These are phyloP conservation scores for Procambarus clarkii DNA, from an alignment of 1,140 invertebrate genomes.

Conservation along the genomic window DNA sequence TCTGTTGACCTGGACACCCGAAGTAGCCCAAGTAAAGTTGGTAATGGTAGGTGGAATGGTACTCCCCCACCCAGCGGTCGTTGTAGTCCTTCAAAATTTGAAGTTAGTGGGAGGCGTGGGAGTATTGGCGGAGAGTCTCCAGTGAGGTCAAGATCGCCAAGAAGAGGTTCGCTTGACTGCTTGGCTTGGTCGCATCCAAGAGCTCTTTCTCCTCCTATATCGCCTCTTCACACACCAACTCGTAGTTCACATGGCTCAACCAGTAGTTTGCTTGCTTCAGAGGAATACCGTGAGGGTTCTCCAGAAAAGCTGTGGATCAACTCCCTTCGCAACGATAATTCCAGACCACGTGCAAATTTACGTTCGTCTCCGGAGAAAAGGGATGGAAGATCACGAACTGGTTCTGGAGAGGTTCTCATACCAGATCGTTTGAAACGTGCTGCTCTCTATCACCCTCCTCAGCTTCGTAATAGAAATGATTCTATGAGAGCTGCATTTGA, in stretches of 20 bases:
- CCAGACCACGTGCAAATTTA: not conserved
- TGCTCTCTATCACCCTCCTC: slow-evolving; percentile 79
- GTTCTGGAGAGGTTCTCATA: slow-evolving; percentile 31
- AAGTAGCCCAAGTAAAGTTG: slow-evolving; percentile 40
- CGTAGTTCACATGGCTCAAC: slow-evolving; percentile 65
- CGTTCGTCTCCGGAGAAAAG: slow-evolving; percentile 45
- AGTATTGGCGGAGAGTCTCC: slow-evolving; percentile 59
- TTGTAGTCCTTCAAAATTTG: slow-evolving; percentile 55
- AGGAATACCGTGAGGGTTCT: slow-evolving; percentile 71
- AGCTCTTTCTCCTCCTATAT: slow-evolving; percentile 58
- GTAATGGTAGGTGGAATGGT: slow-evolving; percentile 40
- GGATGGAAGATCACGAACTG: slow-evolving; percentile 30
- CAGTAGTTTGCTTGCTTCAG: slow-evolving; percentile 59
- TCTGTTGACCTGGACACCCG: slow-evolving; percentile 54
- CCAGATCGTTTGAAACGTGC: slow-evolving; percentile 78
- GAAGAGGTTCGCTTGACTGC: slow-evolving; percentile 68
- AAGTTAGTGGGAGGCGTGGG: slow-evolving; percentile 33
- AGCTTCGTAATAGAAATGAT: slow-evolving; percentile 75
- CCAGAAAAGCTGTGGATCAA: slow-evolving; percentile 77
- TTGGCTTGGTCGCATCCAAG: slow-evolving; percentile 51
- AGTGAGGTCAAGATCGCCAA: slow-evolving; percentile 45
- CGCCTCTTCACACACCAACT: slow-evolving; percentile 51
- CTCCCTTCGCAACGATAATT: slow-evolving; percentile 76
- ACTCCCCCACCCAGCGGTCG: slow-evolving; percentile 53
- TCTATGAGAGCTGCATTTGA: slow-evolving; percentile 78